Base-by-base conservation (phyloP, 2,888 invertebrate species). In the Heliconius aoede region DNA sequence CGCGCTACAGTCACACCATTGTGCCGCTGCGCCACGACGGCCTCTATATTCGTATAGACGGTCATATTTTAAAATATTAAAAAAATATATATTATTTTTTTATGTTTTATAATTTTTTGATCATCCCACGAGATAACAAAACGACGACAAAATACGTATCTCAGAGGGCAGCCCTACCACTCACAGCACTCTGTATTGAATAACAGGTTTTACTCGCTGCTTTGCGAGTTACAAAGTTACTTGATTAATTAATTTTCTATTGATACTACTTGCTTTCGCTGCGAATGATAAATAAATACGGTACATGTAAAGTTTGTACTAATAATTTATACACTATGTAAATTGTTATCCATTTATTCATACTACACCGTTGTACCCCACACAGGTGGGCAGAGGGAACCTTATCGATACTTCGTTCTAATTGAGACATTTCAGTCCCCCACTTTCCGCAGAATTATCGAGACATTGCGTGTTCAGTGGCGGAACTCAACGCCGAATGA, bases 191-290 rank as follows among this genome's bases (percentile, higher is more conserved):
- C 58, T 71, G 64, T 71, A 78, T 78, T 78, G 76, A 78, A 78
- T 76, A 73, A 75, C 46, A 75, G 30, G 72, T 69, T 69, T 73
- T 73, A 62, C 67, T 71, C 26, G 9, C 65, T 61, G 65, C 72
- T 78, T 73, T 68, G 72, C 55, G 64, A 78, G 73, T 73, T 72
- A 73, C 65, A 60, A 65, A 65, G 65, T 32, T 51, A 62, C 18
- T 46, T 75, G 46, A 60, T 74, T 74, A 74, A 69, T 74, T 74
- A 74, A 74, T 74, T 69, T 74, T 74, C 74, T 69, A 51, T 74
- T 74, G 69, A 74, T 74, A 74, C 30, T 61, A 46, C 67, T 61
- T 9, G 30, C 58, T 68, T 65, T 64, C n/a, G 55, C 58, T 55
- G 40, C 55, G 55, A 55, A 73, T 21, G 72, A 72, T 40, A 36